Conservation (phyloP, 2,888 invertebrate species). For the Caenorhabditis sp. region DNA sequence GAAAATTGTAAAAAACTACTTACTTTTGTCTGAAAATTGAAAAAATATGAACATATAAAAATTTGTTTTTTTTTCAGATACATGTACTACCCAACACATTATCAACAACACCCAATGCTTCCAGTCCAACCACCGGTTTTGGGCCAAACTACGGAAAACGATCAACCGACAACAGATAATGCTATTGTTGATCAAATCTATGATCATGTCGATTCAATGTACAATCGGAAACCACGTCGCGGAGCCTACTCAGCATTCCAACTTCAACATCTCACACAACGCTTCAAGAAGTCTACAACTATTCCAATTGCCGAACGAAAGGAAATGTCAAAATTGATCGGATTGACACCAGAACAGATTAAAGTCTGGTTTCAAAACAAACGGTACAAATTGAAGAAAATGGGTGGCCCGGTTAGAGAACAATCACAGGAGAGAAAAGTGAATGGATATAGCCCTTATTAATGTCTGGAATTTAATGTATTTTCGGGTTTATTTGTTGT, state of each 20-base stretch:
- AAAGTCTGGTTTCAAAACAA: constrained; percentile 3
- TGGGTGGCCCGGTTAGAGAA: no score
- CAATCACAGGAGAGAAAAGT: no score
- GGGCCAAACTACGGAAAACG: no score
- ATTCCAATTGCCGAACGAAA: not conserved
- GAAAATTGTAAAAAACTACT: not conserved
- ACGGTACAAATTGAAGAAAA: not conserved
- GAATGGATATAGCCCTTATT: no score
- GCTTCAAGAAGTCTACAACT: not conserved
- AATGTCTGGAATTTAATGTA: no score
- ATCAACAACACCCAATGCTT: not conserved
- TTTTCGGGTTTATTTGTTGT: no score
- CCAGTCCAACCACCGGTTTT: not conserved
- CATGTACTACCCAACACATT: not conserved
- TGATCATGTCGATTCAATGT: not conserved
- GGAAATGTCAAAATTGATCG: not conserved
- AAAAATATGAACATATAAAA: no score
- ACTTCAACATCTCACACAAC: not conserved
- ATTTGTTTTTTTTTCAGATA: not conserved
- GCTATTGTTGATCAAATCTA: not conserved
- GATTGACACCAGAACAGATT: not conserved
- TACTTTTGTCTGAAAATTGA: no score
- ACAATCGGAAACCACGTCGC: not conserved
- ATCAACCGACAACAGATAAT: not conserved
- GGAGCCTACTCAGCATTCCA: not conserved